Conservation (phyloP, 2,888 invertebrate genomes). For the Rhopalosiphum nymphaeae region DNA sequence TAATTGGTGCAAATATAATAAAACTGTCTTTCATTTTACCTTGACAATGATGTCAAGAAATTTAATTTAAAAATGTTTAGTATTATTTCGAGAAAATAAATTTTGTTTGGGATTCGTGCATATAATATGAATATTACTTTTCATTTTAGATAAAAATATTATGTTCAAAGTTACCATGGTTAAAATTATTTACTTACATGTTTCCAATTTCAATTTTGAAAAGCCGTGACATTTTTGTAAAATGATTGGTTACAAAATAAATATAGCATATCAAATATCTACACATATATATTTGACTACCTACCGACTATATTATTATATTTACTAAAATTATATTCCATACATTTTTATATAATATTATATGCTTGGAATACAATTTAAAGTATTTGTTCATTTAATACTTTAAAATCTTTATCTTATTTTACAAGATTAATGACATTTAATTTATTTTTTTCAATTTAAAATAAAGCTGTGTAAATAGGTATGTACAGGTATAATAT, state of each 20-base stretch:
- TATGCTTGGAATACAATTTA: not conserved
- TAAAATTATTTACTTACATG: not conserved
- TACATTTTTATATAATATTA: not conserved
- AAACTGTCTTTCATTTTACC: not conserved
- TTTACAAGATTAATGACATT: not conserved
- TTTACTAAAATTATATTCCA: not conserved
- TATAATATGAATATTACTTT: not conserved
- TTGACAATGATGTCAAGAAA: not conserved
- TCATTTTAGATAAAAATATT: not conserved
- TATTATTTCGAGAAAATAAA: not conserved
- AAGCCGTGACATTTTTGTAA: not conserved
- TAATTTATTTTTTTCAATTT: not conserved
- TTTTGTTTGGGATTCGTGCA: not conserved
- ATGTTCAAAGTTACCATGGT: not conserved
- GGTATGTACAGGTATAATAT: not conserved
- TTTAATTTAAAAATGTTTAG: not conserved
- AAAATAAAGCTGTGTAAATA: not conserved
- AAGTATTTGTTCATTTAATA: not conserved
- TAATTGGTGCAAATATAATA: not conserved
- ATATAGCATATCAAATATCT: not conserved
- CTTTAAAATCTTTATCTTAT: not conserved
- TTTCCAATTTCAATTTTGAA: not conserved
- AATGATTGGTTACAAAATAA: slow-evolving; percentile 25
- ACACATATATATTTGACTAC: not conserved
- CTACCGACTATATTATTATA: not conserved